A percentile compares a stretch with the other conserved stretches of the same genome.
Conservation (phyloP, 2,888 invertebrate genomes). For the Lepetodrilus schrolli region DNA sequence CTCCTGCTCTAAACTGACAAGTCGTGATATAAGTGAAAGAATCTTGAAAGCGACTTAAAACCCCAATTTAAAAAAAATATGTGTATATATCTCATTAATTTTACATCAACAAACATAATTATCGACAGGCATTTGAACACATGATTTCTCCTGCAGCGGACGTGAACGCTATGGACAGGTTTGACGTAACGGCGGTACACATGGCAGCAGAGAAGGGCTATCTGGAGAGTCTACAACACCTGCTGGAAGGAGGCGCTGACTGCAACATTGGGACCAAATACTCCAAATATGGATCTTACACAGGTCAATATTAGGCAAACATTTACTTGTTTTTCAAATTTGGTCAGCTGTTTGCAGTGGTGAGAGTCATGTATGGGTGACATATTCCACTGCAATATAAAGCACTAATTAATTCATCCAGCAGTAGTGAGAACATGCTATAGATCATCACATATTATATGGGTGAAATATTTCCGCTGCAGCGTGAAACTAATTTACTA, state of each 20-base stretch:
- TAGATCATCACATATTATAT: no score
- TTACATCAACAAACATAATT: not conserved
- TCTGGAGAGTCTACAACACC: constrained; percentile 58
- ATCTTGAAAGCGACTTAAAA: not conserved
- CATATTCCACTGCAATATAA: no score
- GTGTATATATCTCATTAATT: not conserved
- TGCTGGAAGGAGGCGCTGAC: constrained; percentile 69
- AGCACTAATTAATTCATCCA: no score
- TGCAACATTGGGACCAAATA: constrained; percentile 69
- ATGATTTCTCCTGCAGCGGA: constrained; percentile 55
- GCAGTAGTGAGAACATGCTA: no score
- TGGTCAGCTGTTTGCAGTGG: not conserved
- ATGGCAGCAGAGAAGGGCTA: constrained; percentile 71
- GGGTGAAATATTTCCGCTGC: no score
- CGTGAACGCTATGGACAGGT: constrained; percentile 69
- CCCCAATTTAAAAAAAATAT: not conserved
- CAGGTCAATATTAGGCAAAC: constrained; percentile 48
- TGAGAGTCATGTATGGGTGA: not conserved
- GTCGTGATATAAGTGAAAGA: not conserved
- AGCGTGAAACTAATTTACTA: no score
- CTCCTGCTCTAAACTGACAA: not conserved
- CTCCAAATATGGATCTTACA: constrained; percentile 70
- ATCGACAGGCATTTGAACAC: not conserved
- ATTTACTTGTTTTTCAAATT: not conserved
- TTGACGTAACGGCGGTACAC: constrained; percentile 73